Percentiles rank a stretch among this genome's conserved stretches.
Evolutionary conservation across 2,113 vertebrate genomes (phyloP).

Genomic region (Myxocyprinus asiaticus): DNA sequence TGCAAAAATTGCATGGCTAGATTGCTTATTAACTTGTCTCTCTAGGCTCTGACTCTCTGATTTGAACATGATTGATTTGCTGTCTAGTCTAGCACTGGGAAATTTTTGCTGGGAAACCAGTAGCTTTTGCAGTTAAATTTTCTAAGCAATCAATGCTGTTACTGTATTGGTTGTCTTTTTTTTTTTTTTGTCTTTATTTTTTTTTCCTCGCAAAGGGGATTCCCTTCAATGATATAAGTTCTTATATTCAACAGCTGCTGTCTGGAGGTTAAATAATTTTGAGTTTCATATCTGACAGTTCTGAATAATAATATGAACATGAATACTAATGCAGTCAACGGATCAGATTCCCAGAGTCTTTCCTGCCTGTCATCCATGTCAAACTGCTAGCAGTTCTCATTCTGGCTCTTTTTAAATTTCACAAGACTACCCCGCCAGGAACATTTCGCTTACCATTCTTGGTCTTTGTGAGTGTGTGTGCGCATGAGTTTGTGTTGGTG

Average conservation of each 20-base stretch:
- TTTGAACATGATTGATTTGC: too few relatives aligned
- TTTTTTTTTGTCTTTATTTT: too few relatives aligned
- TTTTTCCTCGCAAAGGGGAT: not conserved
- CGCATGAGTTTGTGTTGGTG: constrained; percentile 7
- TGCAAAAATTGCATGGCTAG: too few relatives aligned
- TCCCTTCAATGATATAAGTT: not conserved
- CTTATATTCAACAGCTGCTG: not conserved
- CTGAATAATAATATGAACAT: too few relatives aligned
- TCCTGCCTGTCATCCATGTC: not conserved
- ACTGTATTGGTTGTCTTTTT: too few relatives aligned
- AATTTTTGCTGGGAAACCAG: too few relatives aligned
- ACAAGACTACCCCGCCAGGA: constrained; percentile 13
- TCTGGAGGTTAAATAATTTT: not conserved
- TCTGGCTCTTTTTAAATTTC: constrained; percentile 1
- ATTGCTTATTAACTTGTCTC: too few relatives aligned
- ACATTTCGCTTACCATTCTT: constrained; percentile 33
- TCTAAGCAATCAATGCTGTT: too few relatives aligned
- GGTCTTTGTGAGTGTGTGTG: not conserved
- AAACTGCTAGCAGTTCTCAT: not conserved
- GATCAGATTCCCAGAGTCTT: not conserved
- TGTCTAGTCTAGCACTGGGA: too few relatives aligned
- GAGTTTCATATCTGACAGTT: not conserved
- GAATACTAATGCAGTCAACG: constrained; percentile 8
- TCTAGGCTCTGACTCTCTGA: too few relatives aligned
- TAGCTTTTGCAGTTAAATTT: too few relatives aligned